These are phyloP conservation scores for Otus sunia DNA, from an alignment of 2,113 vertebrate genomes.

Conservation along the genomic window DNA sequence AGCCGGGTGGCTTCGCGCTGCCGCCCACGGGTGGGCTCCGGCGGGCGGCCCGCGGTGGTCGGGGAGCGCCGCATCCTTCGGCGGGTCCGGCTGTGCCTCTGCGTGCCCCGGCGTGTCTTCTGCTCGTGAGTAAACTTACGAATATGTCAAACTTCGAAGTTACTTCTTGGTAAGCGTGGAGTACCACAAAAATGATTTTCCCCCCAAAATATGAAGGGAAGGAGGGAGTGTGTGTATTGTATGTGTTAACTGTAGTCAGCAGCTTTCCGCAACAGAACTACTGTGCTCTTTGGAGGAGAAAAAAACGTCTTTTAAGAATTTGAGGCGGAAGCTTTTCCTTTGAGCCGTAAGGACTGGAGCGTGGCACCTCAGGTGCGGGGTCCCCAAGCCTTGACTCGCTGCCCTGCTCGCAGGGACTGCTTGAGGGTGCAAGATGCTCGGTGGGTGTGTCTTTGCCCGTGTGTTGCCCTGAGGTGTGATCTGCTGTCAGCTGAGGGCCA, in stretches of 20 bases:
- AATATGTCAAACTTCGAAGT: neutral
- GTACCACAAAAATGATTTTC: neutral
- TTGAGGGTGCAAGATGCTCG: neutral
- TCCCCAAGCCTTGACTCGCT: neutral
- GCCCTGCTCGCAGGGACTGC: neutral
- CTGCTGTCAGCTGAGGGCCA: neutral
- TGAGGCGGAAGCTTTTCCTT: neutral
- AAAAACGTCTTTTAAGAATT: neutral
- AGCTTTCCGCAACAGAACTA: neutral
- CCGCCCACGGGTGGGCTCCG: neutral
- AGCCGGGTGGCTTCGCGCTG: neutral
- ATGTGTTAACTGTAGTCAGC: neutral
- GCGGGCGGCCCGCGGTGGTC: neutral
- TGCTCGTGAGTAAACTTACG: neutral
- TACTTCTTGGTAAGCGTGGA: neutral
- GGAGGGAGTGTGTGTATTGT: neutral
- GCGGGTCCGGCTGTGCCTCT: neutral
- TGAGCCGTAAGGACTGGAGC: neutral
- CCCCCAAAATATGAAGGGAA: fast-evolving
- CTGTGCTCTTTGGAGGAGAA: neutral
- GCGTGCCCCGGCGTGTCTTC: neutral
- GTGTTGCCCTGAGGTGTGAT: neutral
- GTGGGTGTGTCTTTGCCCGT: neutral
- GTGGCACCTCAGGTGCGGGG: too few species aligned
- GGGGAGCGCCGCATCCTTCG: neutral